Base-by-base conservation (phyloP, 92 coral and sea anemone species). In the Actinernus sp. region DNA sequence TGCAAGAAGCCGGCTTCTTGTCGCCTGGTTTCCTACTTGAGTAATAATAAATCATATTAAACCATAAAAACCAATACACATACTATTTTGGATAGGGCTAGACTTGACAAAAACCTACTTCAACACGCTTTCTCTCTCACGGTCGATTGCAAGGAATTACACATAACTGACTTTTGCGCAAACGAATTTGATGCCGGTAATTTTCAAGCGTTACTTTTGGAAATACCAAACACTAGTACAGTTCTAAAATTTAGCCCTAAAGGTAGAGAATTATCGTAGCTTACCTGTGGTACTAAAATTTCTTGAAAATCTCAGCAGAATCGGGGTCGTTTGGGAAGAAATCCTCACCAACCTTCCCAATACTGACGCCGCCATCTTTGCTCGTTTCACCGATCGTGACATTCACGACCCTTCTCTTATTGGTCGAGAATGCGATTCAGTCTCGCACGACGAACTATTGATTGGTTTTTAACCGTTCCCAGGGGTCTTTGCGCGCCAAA, bases 341-440 rank as follows among this genome's bases (percentile, higher is more conserved):
- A 47, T 68, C 49, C 26, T 58, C 56, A 56, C 73, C 10, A 51
- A 27, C 54, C 69, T 73, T 55, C 88, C 77, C 50, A 62, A 58
- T 39, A 52, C 75, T 43, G 49, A 50, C 66, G 96, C 79, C 96
- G 96, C 96, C 96, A 89, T 89, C 56, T 85, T 89, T n/a, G n/a
- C n/a, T n/a, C n/a, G n/a, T n/a, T n/a, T n/a, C n/a, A n/a, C n/a
- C n/a, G n/a, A n/a, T n/a, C n/a, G n/a, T n/a, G n/a, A n/a, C n/a
- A n/a, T n/a, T n/a, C n/a, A n/a, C n/a, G n/a, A n/a, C n/a, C n/a
- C n/a, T n/a, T n/a, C n/a, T n/a, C n/a, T n/a, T n/a, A n/a, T n/a
- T n/a, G n/a, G n/a, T n/a, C n/a, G n/a, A n/a, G n/a, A n/a, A n/a
- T n/a, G n/a, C n/a, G n/a, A n/a, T n/a, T n/a, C n/a, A n/a, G n/a